phyloP scores from a whole-genome alignment of 2,797 vertebrate genomes.

The Simalia tracyae region DNA sequence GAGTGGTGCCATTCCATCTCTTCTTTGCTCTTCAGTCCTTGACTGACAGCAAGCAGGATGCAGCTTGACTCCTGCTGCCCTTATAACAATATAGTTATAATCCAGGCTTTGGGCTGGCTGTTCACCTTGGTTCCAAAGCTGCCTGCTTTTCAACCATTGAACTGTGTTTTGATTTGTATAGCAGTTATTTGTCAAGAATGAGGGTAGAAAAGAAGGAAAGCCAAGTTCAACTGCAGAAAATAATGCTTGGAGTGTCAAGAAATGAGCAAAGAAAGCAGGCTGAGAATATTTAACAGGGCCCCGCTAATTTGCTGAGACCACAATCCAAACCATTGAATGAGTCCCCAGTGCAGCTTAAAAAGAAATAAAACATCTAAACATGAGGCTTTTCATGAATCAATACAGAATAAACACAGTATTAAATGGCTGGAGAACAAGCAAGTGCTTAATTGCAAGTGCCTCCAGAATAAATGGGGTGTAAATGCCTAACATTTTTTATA shows the following conservation, averaged over 20 bases:
- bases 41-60: background rate
- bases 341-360: conserved; percentile 44
- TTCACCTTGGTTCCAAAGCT: background rate
- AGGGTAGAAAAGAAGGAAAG: background rate
- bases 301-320: conserved; percentile 59
- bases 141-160: conserved; percentile 27
- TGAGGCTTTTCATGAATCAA: conserved; percentile 53
- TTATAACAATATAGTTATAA: background rate
- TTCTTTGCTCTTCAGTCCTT: background rate
- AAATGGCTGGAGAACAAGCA: conserved; percentile 66
- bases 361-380: conserved; percentile 32
- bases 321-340: conserved; percentile 49
- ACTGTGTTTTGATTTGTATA: conserved; percentile 51
- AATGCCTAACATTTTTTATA: conserved; percentile 52
- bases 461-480: conserved; percentile 51
- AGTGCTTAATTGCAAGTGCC: conserved; percentile 59
- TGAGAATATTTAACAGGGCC: conserved; percentile 48
- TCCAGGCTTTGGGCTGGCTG: background rate
- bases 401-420: conserved; percentile 64
- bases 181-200: conserved; percentile 41
- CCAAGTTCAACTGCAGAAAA: conserved; percentile 53
- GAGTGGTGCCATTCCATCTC: background rate
- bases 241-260: conserved; percentile 58
- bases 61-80: background rate
- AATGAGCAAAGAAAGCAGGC: conserved; percentile 62